Evolutionary conservation across 2,888 invertebrate genomes (phyloP).

Genomic region (Melolontha melolontha): DNA sequence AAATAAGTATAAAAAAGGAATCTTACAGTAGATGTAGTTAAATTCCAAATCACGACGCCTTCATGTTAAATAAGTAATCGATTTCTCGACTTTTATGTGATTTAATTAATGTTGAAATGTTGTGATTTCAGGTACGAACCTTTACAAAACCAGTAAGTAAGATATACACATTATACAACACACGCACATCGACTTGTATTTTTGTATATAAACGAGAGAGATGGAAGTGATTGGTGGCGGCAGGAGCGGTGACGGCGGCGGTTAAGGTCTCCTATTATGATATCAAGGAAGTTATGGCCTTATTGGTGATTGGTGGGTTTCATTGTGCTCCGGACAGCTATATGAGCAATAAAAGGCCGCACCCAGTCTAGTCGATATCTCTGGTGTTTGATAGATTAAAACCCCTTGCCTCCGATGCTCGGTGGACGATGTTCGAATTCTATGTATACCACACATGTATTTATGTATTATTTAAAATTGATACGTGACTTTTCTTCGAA

Average conservation of each 20-base stretch:
- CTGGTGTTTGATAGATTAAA: conserved; percentile 60
- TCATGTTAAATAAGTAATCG: conserved; percentile 16
- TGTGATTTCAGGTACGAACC: conserved; percentile 32
- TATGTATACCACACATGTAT: too few relatives aligned
- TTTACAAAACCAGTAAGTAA: neutral
- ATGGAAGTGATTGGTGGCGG: neutral
- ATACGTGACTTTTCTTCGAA: neutral
- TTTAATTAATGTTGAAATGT: conserved; percentile 41
- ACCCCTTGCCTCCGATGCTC: conserved; percentile 47
- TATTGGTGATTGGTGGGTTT: conserved; percentile 62
- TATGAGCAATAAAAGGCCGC: conserved; percentile 61
- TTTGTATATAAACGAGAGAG: neutral
- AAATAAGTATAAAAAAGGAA: too few relatives aligned
- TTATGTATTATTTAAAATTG: too few relatives aligned
- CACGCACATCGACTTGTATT: neutral
- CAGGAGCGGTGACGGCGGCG: conserved; percentile 27
- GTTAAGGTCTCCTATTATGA: conserved; percentile 55
- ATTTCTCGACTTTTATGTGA: conserved; percentile 27
- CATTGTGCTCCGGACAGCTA: conserved; percentile 55
- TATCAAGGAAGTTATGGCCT: conserved; percentile 62
- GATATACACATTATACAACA: neutral
- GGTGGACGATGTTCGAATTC: conserved; percentile 8
- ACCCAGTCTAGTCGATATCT: conserved; percentile 60
- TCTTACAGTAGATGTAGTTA: neutral
- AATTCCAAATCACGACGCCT: neutral